These are phyloP conservation scores for Chrysocyon brachyurus DNA, from an alignment of 2,797 vertebrate genomes.

Conservation along the genomic window DNA sequence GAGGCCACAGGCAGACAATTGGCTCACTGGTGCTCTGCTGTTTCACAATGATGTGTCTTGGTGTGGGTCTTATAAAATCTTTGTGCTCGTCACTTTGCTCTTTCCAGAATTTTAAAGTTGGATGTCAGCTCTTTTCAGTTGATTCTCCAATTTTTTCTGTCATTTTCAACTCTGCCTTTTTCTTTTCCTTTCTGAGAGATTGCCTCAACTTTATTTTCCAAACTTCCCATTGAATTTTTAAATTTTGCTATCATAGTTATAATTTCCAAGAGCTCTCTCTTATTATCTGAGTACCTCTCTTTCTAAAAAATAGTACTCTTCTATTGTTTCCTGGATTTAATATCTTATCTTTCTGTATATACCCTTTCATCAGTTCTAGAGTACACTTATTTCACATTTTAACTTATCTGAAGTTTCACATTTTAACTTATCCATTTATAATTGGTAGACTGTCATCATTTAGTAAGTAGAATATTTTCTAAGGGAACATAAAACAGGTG, in stretches of 20 bases:
- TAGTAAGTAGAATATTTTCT: neutral
- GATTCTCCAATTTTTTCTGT: neutral
- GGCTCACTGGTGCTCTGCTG: neutral
- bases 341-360: neutral
- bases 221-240: conserved; percentile 24
- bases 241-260: conserved; percentile 36
- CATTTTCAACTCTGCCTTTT: conserved; percentile 37
- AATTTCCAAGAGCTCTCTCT: conserved; percentile 40
- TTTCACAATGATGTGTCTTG: neutral
- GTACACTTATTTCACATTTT: neutral
- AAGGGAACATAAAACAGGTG: neutral
- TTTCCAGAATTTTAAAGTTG: conserved; percentile 26
- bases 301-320: neutral
- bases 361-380: neutral
- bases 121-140: neutral
- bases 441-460: neutral
- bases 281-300: neutral
- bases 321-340: neutral
- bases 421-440: conserved; percentile 46
- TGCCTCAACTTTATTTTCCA: conserved; percentile 13
- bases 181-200: conserved; percentile 28
- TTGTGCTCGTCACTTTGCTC: neutral
- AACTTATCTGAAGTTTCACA: neutral
- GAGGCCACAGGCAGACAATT: neutral
- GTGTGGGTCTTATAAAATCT: neutral